Conservation (phyloP, 2,113 vertebrate species). For the Tinamus guttatus region DNA sequence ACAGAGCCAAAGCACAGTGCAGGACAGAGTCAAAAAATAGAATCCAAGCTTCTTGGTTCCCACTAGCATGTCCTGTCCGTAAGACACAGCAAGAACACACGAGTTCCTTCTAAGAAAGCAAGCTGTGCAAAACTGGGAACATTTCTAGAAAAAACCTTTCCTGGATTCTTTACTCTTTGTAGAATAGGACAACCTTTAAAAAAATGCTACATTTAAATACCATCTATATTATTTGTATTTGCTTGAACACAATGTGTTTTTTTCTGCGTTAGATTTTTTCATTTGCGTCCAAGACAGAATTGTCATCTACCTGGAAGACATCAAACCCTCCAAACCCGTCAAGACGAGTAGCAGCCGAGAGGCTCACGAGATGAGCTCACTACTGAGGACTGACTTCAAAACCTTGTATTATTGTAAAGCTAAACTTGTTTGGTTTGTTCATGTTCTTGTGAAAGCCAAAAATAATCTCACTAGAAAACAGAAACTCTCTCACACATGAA, state of each 20-base stretch:
- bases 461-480: slow-evolving; percentile 15
- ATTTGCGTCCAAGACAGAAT: slow-evolving; percentile 15
- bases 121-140: background rate
- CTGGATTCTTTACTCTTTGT: slow-evolving; percentile 50
- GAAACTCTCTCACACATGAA: slow-evolving; percentile 12
- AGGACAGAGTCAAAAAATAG: slow-evolving; percentile 45
- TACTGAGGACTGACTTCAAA: slow-evolving; percentile 5
- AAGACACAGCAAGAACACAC: background rate
- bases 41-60: slow-evolving; percentile 31
- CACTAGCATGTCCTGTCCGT: background rate
- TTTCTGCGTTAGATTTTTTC: background rate
- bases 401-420: background rate
- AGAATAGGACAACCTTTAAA: slow-evolving; percentile 34
- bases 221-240: slow-evolving; percentile 47
- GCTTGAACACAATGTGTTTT: slow-evolving; percentile 1
- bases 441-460: background rate
- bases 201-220: background rate
- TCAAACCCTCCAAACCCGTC: background rate
- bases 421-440: background rate
- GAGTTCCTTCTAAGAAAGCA: slow-evolving; percentile 56
- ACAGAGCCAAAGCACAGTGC: too few relatives aligned
- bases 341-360: background rate
- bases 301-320: slow-evolving; percentile 5
- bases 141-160: slow-evolving; percentile 22
- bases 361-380: background rate